phyloP scores from a whole-genome alignment of 92 coral and sea anemone species.

The Paramuricea clavata region DNA sequence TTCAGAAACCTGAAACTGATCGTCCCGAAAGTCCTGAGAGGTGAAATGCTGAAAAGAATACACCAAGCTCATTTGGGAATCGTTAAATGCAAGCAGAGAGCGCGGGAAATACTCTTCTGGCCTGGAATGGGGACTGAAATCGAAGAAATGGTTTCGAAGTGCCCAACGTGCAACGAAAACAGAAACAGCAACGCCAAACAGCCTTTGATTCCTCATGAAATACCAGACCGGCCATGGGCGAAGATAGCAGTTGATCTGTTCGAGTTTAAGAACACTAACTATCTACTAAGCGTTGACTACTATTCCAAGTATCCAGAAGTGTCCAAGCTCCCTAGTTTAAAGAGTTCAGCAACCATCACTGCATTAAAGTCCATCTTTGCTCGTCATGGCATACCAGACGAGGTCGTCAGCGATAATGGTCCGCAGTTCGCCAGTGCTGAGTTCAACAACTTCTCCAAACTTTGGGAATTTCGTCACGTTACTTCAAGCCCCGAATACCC shows the following conservation, averaged over 20 bases:
- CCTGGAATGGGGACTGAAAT: slow-evolving; percentile 1
- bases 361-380: slow-evolving; percentile 24
- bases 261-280: neutral
- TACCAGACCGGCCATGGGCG: slow-evolving; percentile 3
- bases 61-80: slow-evolving; percentile 17
- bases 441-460: neutral
- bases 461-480: slow-evolving; percentile 10
- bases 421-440: neutral
- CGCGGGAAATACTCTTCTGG: slow-evolving; percentile 11
- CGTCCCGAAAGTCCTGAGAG: neutral
- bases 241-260: neutral
- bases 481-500: neutral
- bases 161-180: neutral
- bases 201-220: slow-evolving; percentile 7
- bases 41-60: slow-evolving; percentile 2
- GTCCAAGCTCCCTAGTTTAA: neutral
- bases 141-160: slow-evolving; percentile 9
- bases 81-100: neutral
- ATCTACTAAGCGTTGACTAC: slow-evolving; percentile 9
- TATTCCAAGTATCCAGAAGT: slow-evolving; percentile 6
- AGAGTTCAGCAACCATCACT: slow-evolving; percentile 10
- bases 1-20: neutral
- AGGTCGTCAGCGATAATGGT: slow-evolving; percentile 19
- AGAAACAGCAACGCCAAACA: neutral
- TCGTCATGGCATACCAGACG: slow-evolving; percentile 17